Conservation (phyloP, 1,140 invertebrate genomes). For the Aphelinus atriplicis region DNA sequence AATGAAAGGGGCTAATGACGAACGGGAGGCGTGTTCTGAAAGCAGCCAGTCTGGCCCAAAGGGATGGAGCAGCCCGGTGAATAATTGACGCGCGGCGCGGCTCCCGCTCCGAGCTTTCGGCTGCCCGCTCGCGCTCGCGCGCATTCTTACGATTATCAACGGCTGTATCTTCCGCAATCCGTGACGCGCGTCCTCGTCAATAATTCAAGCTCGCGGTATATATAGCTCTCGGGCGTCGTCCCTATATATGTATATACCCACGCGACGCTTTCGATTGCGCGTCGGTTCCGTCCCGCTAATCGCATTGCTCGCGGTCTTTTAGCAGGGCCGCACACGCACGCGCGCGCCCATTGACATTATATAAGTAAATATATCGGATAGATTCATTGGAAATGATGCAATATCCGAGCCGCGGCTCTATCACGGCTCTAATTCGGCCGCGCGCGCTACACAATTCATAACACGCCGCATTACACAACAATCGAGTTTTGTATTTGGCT, state of each 20-base stretch:
- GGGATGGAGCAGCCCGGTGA: conserved; percentile 57
- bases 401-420: not conserved
- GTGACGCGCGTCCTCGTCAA: conserved; percentile 54
- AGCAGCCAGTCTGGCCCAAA: conserved; percentile 40
- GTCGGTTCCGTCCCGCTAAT: not conserved
- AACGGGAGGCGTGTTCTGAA: conserved; percentile 45
- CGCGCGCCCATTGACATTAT: not conserved
- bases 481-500: no score
- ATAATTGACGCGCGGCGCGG: conserved; percentile 52
- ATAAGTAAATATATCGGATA: not conserved
- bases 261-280: conserved; percentile 50
- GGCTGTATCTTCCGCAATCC: conserved; percentile 56
- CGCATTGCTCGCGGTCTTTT: not conserved
- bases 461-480: no score
- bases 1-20: conserved; percentile 9
- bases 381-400: not conserved
- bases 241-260: conserved; percentile 1
- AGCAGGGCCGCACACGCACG: not conserved
- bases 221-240: conserved; percentile 49
- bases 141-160: conserved; percentile 61
- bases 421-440: not conserved
- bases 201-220: conserved; percentile 47
- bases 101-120: no score
- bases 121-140: conserved; percentile 43
- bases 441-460: no score